phyloP scores from a whole-genome alignment of 2,888 invertebrate species.

The Chrysomela aeneicollis region DNA sequence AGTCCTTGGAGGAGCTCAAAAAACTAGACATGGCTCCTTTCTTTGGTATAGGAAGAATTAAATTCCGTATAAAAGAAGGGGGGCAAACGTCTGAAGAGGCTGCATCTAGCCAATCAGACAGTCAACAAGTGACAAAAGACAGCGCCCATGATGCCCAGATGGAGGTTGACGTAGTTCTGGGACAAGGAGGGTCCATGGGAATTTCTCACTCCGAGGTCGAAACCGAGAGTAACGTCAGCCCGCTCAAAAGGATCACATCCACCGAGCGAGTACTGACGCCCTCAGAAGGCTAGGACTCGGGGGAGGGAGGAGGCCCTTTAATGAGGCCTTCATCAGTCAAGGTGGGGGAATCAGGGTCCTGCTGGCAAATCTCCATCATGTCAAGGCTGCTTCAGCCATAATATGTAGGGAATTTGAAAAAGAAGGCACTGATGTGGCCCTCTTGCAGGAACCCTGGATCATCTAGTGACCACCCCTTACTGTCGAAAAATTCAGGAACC shows the following conservation, averaged over 20 bases:
- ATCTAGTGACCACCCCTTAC: neutral
- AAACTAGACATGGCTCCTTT: neutral
- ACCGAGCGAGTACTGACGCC: too few species aligned
- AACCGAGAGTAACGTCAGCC: too few species aligned
- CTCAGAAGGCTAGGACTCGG: too few species aligned
- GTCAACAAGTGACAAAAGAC: too few species aligned
- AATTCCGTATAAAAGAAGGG: too few species aligned
- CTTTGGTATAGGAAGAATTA: neutral
- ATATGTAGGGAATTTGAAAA: slow-evolving; percentile 1
- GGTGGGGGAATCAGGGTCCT: neutral
- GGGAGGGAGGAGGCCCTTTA: neutral
- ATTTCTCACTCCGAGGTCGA: too few species aligned
- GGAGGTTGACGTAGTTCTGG: neutral
- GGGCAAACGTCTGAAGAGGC: too few species aligned
- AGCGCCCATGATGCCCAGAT: too few species aligned
- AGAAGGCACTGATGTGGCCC: neutral
- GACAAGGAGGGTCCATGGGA: too few species aligned
- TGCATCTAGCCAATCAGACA: too few species aligned
- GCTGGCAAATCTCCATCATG: slow-evolving; percentile 6
- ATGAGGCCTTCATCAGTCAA: neutral
- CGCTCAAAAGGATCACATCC: too few species aligned
- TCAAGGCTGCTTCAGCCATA: neutral
- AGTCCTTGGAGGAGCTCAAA: neutral
- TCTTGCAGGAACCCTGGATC: slow-evolving; percentile 1
- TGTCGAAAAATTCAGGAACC: neutral